A percentile compares a stretch with the other conserved stretches of the same genome.
Conservation (phyloP, 2,113 vertebrate genomes). For the Epinephelus fuscoguttatus region DNA sequence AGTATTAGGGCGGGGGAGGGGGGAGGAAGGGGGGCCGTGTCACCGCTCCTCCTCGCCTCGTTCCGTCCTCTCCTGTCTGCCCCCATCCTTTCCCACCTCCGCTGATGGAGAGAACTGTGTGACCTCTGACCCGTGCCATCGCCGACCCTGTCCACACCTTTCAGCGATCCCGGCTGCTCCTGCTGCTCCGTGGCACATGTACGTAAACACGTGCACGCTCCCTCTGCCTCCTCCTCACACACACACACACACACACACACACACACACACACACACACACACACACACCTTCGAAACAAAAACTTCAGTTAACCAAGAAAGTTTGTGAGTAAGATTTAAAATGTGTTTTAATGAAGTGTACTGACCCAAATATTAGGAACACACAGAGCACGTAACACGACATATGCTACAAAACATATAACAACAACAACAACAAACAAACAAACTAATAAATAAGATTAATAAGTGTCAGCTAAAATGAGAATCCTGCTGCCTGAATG, state of each 20-base stretch:
- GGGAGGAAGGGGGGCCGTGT: neutral
- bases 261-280: neutral
- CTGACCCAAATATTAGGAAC: neutral
- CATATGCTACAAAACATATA: neutral
- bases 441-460: too few species aligned
- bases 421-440: too few species aligned
- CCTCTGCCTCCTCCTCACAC: neutral
- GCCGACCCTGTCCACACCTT: slow-evolving; percentile 19
- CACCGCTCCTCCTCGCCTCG: slow-evolving; percentile 8
- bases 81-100: slow-evolving; percentile 6
- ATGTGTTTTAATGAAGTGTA: neutral
- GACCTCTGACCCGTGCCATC: slow-evolving; percentile 35
- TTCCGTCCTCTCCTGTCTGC: slow-evolving; percentile 21
- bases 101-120: slow-evolving; percentile 29
- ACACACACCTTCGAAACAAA: neutral
- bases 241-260: neutral
- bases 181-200: slow-evolving; percentile 5
- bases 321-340: neutral
- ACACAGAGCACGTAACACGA: neutral
- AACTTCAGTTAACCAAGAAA: neutral
- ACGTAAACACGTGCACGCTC: neutral
- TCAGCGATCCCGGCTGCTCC: neutral
- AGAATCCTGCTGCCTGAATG: neutral
- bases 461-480: neutral
- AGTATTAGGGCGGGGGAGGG: neutral